Conservation (phyloP, 2,113 vertebrate genomes). For the Serinus canaria region DNA sequence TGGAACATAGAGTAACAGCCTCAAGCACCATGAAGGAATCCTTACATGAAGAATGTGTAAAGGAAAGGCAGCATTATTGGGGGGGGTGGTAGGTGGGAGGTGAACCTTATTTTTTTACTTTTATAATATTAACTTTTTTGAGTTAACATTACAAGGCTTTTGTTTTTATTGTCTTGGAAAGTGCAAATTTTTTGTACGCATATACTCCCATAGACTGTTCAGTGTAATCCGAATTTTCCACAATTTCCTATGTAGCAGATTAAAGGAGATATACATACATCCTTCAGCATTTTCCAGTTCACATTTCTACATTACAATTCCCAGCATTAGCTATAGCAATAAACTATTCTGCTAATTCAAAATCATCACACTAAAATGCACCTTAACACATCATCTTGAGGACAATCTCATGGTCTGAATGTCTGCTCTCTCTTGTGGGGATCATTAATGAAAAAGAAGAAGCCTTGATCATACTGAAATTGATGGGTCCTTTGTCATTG, state of each 20-base stretch:
- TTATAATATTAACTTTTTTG: not conserved
- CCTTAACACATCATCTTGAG: not conserved
- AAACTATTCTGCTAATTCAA: not conserved
- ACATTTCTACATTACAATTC: not conserved
- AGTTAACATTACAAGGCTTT: not conserved
- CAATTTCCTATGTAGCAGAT: not conserved
- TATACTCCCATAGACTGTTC: not conserved
- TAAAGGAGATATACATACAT: not conserved
- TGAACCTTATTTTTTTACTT: not conserved
- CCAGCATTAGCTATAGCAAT: not conserved
- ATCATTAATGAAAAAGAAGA: not conserved
- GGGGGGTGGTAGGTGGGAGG: accelerated
- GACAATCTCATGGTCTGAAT: not conserved
- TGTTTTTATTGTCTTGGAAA: not conserved
- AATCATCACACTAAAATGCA: not conserved
- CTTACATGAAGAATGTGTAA: not conserved
- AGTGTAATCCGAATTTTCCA: not conserved
- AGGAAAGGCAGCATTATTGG: not conserved
- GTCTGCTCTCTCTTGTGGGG: not conserved
- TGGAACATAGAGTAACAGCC: not conserved
- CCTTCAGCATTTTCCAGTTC: not conserved
- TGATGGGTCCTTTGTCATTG: not conserved
- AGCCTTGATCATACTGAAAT: not conserved
- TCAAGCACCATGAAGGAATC: not conserved
- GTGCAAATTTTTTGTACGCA: not conserved